A percentile compares a stretch with the other conserved stretches of the same genome.
Evolutionary conservation across 2,797 vertebrate genomes (phyloP).

Genomic region (Mormyrops attenuatus): DNA sequence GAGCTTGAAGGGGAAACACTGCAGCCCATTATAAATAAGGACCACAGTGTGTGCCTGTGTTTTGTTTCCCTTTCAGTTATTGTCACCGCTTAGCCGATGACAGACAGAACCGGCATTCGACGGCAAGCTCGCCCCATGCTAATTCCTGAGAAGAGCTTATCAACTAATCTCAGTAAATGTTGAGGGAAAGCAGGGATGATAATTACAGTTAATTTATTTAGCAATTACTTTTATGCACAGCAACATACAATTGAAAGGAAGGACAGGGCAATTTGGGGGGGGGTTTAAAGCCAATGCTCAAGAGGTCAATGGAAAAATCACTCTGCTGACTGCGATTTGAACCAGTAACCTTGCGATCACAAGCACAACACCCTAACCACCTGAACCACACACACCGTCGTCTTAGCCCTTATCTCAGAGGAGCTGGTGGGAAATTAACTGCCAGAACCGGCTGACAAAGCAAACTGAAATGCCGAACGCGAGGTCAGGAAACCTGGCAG

Average conservation of each 20-base stretch:
- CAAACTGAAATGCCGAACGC: background rate
- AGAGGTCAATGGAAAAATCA: background rate
- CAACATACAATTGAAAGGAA: background rate
- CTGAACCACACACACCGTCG: background rate
- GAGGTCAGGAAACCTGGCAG: background rate
- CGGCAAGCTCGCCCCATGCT: background rate
- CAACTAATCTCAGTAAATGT: background rate
- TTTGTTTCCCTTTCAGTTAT: background rate
- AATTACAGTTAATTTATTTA: background rate
- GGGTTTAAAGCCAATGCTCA: background rate
- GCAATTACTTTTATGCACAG: background rate
- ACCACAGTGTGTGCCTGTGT: background rate
- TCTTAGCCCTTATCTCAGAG: background rate
- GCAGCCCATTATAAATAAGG: background rate
- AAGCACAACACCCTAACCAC: background rate
- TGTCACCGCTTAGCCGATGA: background rate
- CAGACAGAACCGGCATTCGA: background rate
- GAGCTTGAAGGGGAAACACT: background rate
- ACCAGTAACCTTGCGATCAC: background rate
- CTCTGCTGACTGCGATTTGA: background rate
- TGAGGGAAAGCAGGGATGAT: background rate
- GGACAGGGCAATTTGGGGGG: background rate
- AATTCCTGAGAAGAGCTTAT: background rate
- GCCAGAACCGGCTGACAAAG: background rate
- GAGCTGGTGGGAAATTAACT: background rate